Evolutionary conservation across 2,797 vertebrate genomes (phyloP).

Genomic region (Anisognathus igniventris): DNA sequence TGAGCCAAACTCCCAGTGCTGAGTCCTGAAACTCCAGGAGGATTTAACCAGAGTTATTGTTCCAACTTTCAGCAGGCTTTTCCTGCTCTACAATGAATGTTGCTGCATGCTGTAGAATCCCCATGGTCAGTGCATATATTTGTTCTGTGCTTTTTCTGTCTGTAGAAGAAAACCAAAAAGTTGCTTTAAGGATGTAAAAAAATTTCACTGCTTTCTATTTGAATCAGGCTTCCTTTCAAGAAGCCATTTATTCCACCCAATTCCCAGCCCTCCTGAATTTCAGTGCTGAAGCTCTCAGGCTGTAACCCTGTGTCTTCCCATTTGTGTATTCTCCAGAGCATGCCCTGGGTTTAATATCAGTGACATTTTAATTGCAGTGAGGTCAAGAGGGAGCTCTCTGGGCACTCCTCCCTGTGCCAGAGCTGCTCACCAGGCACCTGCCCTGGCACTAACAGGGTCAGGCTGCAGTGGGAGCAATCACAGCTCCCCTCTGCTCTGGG

Average conservation of each 20-base stretch:
- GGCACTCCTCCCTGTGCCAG: not conserved
- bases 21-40: not conserved
- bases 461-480: not conserved
- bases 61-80: not conserved
- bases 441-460: conserved; percentile 36
- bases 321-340: not conserved
- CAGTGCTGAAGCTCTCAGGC: not conserved
- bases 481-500: not conserved
- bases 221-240: not conserved
- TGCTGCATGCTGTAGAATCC: not conserved
- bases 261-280: not conserved
- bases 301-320: not conserved
- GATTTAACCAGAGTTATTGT: not conserved
- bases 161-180: not conserved
- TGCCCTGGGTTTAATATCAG: not conserved
- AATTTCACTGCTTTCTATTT: not conserved
- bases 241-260: not conserved
- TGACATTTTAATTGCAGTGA: conserved; percentile 9
- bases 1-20: not conserved
- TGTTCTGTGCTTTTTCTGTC: not conserved
- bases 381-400: not conserved
- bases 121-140: not conserved
- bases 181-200: not conserved
- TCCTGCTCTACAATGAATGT: not conserved
- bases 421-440: not conserved